These are phyloP conservation scores for Akabosia matsudoensis DNA, from an alignment of 1,140 invertebrate genomes.

Conservation along the genomic window DNA sequence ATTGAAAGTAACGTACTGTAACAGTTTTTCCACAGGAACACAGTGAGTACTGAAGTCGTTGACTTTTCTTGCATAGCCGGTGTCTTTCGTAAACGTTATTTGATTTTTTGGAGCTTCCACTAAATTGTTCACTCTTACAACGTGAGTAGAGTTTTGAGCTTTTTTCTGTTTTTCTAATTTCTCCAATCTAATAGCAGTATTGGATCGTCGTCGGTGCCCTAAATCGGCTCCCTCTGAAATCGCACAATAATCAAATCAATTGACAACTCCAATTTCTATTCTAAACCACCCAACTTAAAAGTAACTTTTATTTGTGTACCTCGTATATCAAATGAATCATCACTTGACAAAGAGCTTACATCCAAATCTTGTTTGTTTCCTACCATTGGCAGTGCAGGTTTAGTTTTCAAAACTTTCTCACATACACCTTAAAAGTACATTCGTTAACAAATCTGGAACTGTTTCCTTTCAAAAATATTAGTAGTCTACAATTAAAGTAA, in stretches of 20 bases:
- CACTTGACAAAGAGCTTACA: slow-evolving; percentile 40
- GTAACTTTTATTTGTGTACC: slow-evolving; percentile 60
- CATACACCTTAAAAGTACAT: slow-evolving; percentile 66
- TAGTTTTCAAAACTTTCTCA: slow-evolving; percentile 76
- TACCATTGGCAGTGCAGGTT: slow-evolving; percentile 69
- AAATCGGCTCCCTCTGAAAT: slow-evolving; percentile 68
- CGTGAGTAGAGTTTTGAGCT: slow-evolving; percentile 56
- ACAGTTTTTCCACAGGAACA: slow-evolving; percentile 31
- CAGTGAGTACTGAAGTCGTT: slow-evolving; percentile 15
- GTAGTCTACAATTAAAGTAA: background rate
- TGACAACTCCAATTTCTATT: background rate
- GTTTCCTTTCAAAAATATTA: no score
- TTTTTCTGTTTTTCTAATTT: slow-evolving; percentile 82
- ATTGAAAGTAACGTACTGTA: slow-evolving; percentile 35
- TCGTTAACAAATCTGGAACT: no score
- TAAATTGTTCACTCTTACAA: slow-evolving; percentile 52
- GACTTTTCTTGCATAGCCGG: slow-evolving; percentile 10
- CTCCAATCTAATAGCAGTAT: slow-evolving; percentile 83
- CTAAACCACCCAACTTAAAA: slow-evolving; percentile 11
- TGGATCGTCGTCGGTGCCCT: slow-evolving; percentile 73
- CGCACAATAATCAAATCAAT: slow-evolving; percentile 38
- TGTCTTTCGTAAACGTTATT: slow-evolving; percentile 36
- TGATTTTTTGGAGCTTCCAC: slow-evolving; percentile 49
- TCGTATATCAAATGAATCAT: slow-evolving; percentile 56
- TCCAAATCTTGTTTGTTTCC: slow-evolving; percentile 70